Evolutionary conservation across 2,797 vertebrate genomes (phyloP).

Genomic region (Onychomys leucogaster): DNA sequence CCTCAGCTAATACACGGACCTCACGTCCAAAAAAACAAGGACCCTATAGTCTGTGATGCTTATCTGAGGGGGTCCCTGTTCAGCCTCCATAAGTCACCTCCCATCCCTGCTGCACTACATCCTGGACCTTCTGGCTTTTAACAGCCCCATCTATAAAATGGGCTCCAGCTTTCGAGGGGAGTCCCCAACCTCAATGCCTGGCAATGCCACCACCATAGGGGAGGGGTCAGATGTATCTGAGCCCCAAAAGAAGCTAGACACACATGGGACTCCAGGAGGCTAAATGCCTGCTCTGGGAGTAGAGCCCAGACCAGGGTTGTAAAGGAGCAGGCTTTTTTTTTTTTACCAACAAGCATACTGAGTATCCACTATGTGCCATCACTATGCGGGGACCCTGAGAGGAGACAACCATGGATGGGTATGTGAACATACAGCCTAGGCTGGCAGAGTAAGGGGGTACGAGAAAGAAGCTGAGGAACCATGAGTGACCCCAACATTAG

Average conservation of each 20-base stretch:
- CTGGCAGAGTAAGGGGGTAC: background rate
- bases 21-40: background rate
- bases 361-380: no score
- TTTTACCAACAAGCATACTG: background rate
- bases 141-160: background rate
- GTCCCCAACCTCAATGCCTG: background rate
- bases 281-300: background rate
- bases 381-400: no score
- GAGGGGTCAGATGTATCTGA: background rate
- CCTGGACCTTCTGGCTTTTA: background rate
- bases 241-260: background rate
- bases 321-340: background rate
- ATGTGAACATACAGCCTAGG: background rate
- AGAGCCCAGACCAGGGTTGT: background rate
- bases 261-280: background rate
- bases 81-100: background rate
- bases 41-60: background rate
- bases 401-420: background rate
- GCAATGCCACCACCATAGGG: background rate
- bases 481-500: background rate
- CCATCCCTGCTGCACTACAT: background rate
- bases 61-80: background rate
- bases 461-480: background rate
- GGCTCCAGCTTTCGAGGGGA: background rate
- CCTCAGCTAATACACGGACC: background rate